Evolutionary conservation across 2,797 vertebrate species (phyloP).

Genomic region (Acanthiza pusilla): DNA sequence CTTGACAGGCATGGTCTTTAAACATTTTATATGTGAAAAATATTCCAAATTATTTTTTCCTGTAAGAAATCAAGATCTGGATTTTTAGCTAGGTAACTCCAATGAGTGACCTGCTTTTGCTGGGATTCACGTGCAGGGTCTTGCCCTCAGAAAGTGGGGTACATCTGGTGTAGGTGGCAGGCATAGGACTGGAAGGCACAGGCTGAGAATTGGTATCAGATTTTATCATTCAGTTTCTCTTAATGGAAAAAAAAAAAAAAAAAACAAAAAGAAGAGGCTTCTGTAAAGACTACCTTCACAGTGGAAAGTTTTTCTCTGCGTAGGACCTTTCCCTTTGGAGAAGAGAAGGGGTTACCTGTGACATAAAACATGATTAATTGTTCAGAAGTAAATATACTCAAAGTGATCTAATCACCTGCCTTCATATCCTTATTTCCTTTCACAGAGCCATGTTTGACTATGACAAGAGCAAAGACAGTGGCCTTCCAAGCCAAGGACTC

Average conservation of each 20-base stretch:
- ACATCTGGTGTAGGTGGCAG: not conserved
- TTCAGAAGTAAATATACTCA: not conserved
- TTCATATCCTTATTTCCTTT: not conserved
- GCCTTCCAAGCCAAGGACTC: constrained; percentile 95
- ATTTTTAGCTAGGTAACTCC: not conserved
- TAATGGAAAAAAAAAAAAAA: not conserved
- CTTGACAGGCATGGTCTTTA: not conserved
- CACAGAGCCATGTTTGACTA: constrained; percentile 95
- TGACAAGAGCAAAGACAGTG: constrained; percentile 94
- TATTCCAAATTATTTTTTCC: not conserved
- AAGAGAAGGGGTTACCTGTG: not conserved
- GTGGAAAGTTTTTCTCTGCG: not conserved
- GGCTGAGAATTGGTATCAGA: not conserved
- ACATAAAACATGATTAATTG: not conserved
- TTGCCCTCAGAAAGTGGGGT: not conserved
- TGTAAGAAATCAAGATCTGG: not conserved
- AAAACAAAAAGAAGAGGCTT: not conserved
- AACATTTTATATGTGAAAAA: not conserved
- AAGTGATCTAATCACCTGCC: not conserved
- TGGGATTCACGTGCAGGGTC: not conserved
- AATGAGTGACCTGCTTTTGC: not conserved
- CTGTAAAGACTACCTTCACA: not conserved
- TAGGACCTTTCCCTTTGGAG: not conserved
- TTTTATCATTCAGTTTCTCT: not conserved
- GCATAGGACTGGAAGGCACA: not conserved